Evolutionary conservation across 2,797 vertebrate species (phyloP).

Genomic region (Triplophysa bombifrons): DNA sequence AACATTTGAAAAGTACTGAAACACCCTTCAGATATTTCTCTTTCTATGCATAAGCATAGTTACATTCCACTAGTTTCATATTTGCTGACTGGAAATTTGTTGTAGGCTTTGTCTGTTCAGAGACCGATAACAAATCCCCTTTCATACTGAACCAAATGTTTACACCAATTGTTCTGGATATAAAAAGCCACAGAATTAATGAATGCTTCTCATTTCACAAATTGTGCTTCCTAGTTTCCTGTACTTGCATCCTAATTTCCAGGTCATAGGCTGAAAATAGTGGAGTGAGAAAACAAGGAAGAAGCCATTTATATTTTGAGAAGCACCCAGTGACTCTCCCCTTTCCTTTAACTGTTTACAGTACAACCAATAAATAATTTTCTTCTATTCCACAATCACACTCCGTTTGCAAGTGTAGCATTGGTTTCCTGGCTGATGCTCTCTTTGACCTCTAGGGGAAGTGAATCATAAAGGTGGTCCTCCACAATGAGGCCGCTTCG

Average conservation of each 20-base stretch:
- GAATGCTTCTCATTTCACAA: too few species aligned
- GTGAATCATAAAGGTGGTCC: slow-evolving; percentile 94
- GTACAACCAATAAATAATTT: background rate
- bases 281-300: too few species aligned
- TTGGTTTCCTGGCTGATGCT: slow-evolving; percentile 89
- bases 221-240: too few species aligned
- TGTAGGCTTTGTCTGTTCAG: slow-evolving; percentile 11
- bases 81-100: slow-evolving; percentile 8
- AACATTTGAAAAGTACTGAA: slow-evolving; percentile 27
- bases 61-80: slow-evolving; percentile 7
- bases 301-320: too few species aligned
- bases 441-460: slow-evolving; percentile 94
- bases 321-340: too few species aligned
- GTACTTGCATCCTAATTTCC: too few species aligned
- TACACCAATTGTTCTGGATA: slow-evolving; percentile 45
- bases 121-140: background rate
- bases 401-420: slow-evolving; percentile 85
- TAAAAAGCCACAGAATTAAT: slow-evolving; percentile 13
- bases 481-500: slow-evolving; percentile 91
- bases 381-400: slow-evolving; percentile 70
- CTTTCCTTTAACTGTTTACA: background rate
- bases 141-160: slow-evolving; percentile 15
- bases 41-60: slow-evolving; percentile 8
- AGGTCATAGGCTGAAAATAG: too few species aligned
- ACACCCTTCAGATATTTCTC: slow-evolving; percentile 28